A percentile compares a stretch with the other conserved stretches of the same genome.
Evolutionary conservation across 1,140 invertebrate species (phyloP).

Genomic region (Drosophila ercepeae): DNA sequence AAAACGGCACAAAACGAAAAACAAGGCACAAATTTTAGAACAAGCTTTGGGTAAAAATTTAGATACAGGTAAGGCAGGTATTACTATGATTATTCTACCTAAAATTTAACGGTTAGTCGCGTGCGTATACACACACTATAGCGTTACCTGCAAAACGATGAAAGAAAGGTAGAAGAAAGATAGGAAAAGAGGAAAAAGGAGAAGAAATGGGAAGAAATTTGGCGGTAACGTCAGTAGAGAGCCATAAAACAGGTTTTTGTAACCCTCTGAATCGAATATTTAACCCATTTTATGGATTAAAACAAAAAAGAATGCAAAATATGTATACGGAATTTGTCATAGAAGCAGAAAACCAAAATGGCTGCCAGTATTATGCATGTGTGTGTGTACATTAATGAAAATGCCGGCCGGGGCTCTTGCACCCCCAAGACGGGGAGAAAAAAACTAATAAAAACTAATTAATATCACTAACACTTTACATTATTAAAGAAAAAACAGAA

Average conservation of each 20-base stretch:
- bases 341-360: slow-evolving; percentile 52
- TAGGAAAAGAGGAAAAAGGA: slow-evolving; percentile 8
- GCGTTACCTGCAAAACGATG: neutral
- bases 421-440: neutral
- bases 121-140: slow-evolving; percentile 58
- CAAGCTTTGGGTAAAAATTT: slow-evolving; percentile 3
- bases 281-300: neutral
- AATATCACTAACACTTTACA: too few species aligned
- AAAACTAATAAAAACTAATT: slow-evolving; percentile 1
- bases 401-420: slow-evolving; percentile 49
- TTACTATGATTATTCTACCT: too few species aligned
- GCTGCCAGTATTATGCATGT: slow-evolving; percentile 22
- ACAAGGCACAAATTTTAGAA: slow-evolving; percentile 37
- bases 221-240: slow-evolving; percentile 18
- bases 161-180: neutral
- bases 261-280: neutral
- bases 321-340: slow-evolving; percentile 18
- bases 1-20: slow-evolving; percentile 60
- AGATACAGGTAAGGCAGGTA: too few species aligned
- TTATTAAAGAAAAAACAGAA: too few species aligned
- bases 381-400: slow-evolving; percentile 35
- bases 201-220: slow-evolving; percentile 39
- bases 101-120: too few species aligned
- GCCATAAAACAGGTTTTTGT: slow-evolving; percentile 49
- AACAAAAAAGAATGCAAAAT: slow-evolving; percentile 27